phyloP scores from a whole-genome alignment of 2,888 invertebrate genomes.

The Dasypogon diadema region DNA sequence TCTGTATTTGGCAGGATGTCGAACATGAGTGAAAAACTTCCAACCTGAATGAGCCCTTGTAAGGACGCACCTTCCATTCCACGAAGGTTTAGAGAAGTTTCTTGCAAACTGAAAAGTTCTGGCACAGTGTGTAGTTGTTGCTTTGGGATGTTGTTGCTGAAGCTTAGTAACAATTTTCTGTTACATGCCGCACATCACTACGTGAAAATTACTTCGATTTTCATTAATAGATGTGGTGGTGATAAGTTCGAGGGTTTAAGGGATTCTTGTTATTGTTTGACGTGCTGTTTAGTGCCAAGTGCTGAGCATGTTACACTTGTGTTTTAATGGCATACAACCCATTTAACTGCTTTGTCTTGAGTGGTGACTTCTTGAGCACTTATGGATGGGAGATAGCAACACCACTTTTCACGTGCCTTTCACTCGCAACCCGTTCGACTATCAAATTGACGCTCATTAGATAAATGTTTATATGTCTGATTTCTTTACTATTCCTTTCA shows the following conservation, averaged over 20 bases:
- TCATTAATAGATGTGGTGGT: not conserved
- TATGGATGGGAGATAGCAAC: not conserved
- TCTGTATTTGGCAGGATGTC: conserved; percentile 4
- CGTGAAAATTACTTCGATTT: conserved; percentile 52
- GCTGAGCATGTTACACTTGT: conserved; percentile 5
- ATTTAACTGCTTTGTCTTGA: conserved; percentile 31
- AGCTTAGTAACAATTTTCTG: no score
- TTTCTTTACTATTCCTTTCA: conserved; percentile 8
- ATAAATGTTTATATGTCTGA: conserved; percentile 6
- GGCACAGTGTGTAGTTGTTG: no score
- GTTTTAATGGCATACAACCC: conserved; percentile 2
- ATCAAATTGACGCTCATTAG: conserved; percentile 12
- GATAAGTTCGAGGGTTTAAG: conserved; percentile 22
- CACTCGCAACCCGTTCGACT: conserved; percentile 5
- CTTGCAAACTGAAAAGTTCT: no score
- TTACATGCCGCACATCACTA: no score
- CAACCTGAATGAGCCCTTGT: not conserved
- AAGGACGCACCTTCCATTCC: no score
- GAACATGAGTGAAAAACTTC: conserved; percentile 10
- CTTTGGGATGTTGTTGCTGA: no score
- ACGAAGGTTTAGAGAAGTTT: no score
- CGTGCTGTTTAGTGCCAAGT: conserved; percentile 36
- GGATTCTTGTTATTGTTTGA: conserved; percentile 46
- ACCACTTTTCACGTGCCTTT: not conserved
- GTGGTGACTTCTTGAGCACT: conserved; percentile 17